phyloP scores from a whole-genome alignment of 2,888 invertebrate species.

The Dynastes tityus region DNA sequence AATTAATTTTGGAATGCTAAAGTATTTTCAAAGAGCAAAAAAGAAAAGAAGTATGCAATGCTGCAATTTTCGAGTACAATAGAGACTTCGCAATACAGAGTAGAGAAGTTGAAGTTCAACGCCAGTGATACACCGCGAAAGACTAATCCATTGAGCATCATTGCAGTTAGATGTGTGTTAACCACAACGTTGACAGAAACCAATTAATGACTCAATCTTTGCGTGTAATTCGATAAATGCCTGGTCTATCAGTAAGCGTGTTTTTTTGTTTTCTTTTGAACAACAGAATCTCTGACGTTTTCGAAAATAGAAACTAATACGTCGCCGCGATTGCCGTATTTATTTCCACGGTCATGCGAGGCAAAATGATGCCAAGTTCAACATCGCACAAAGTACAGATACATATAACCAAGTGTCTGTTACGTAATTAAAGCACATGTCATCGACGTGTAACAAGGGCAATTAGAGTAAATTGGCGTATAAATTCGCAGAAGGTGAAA shows the following conservation, averaged over 20 bases:
- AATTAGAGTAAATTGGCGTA: too few relatives aligned
- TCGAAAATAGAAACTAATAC: constrained; percentile 24
- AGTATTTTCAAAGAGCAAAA: too few relatives aligned
- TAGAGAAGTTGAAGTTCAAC: too few relatives aligned
- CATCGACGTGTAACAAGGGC: neutral
- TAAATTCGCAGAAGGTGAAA: neutral
- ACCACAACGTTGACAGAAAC: too few relatives aligned
- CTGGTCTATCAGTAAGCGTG: neutral
- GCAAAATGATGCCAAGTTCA: constrained; percentile 35
- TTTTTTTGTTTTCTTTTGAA: neutral
- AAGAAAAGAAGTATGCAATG: too few relatives aligned
- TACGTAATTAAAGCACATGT: constrained; percentile 9
- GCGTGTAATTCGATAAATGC: constrained; percentile 3
- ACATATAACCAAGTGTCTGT: neutral
- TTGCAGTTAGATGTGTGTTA: too few relatives aligned
- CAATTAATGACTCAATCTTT: neutral
- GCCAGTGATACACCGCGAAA: too few relatives aligned
- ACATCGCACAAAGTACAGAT: neutral
- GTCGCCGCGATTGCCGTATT: neutral
- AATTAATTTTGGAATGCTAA: too few relatives aligned
- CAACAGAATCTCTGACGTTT: neutral
- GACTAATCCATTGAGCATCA: too few relatives aligned
- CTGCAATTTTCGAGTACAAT: too few relatives aligned
- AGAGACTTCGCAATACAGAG: too few relatives aligned
- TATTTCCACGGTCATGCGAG: constrained; percentile 26